Evolutionary conservation across 2,797 vertebrate species (phyloP).

Genomic region (Clarias fuscus): DNA sequence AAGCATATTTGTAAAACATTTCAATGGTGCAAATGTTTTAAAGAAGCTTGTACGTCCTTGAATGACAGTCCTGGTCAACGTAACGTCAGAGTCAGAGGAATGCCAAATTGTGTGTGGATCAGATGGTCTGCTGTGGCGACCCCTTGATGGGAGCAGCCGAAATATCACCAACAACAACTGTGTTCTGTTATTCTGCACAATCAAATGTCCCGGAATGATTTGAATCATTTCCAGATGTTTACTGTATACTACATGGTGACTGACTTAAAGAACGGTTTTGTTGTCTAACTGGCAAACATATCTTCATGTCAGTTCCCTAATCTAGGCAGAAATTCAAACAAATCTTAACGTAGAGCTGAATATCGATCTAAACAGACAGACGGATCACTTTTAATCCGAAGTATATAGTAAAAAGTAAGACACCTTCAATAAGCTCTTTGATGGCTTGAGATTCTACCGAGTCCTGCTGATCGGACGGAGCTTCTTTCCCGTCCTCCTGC

Average conservation of each 20-base stretch:
- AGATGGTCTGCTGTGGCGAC: too few relatives aligned
- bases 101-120: too few relatives aligned
- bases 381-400: background rate
- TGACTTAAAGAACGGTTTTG: background rate
- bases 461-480: constrained; percentile 56
- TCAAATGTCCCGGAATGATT: background rate
- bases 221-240: background rate
- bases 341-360: too few relatives aligned
- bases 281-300: background rate
- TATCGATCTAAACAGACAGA: background rate
- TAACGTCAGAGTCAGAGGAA: too few relatives aligned
- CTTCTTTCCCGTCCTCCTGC: constrained; percentile 36
- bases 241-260: background rate
- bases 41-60: too few relatives aligned
- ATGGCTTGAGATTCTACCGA: constrained; percentile 84
- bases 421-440: constrained; percentile 87
- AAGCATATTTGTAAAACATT: too few relatives aligned
- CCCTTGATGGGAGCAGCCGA: too few relatives aligned
- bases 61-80: too few relatives aligned
- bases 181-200: too few relatives aligned
- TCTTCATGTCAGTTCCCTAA: background rate
- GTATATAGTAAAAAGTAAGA: background rate
- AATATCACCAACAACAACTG: too few relatives aligned
- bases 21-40: too few relatives aligned
- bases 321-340: background rate